Evolutionary conservation across 1,140 invertebrate genomes (phyloP), one percentile per base, ranked within the genome.

Genomic region (Dendrolimus kikuchii): DNA sequence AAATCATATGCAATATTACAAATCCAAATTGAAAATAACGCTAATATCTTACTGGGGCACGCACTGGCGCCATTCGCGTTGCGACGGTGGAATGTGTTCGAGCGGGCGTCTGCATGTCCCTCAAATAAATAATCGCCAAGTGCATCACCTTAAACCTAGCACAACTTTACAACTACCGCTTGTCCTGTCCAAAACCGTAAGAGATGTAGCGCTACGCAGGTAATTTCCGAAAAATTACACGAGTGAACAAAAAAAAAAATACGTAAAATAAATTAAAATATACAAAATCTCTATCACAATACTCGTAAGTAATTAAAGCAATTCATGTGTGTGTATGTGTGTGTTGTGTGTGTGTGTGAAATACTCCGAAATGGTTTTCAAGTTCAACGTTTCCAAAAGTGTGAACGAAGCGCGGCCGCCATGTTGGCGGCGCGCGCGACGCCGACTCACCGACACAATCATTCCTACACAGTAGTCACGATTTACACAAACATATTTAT

Each of bases 231-330:
- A 64, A 77, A 78, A 72, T 77, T 86, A 79, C 77, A 23, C 23
- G 23, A 23, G 23, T 23, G 23, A 23, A 23, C 23, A 23, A 23
- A 23, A 23, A 23, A 23, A 74, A 84, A 84, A 82, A 80, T 81
- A 78, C 75, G 77, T 78, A 82, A 70, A 73, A 73, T 82, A 86
- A 86, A 84, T 82, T 84, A 86, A 80, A 85, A 81, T 84, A 86
- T 83, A 86, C 81, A 84, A 86, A 84, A 86, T 83, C 80, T 86
- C 82, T 86, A 86, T 84, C 82, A 84, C 82, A 86, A 86, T 84
- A 84, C 80, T 84, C 79, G 82, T 83, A 86, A 86, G 82, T 84
- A 86, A 86, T 86, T 86, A 83, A 86, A 86, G 82, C 82, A 74
- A 82, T 81, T 81, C 77, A 81, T 74, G 70, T 81, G 78, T 81